Base-by-base conservation (phyloP, 2,113 vertebrate genomes). In the Channa maculata region DNA sequence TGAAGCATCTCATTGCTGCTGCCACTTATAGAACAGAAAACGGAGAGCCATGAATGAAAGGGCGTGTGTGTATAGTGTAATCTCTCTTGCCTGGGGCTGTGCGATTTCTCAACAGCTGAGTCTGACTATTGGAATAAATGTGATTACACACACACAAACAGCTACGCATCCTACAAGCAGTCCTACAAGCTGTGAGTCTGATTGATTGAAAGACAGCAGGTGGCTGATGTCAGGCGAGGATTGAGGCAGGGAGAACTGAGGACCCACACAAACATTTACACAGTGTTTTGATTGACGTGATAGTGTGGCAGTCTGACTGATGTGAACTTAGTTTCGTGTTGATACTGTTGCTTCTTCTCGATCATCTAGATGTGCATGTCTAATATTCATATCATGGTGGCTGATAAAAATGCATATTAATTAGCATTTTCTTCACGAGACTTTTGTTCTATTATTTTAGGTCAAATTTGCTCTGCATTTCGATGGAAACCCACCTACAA, bases 171-270 rank as follows among this genome's bases (percentile, higher is more conserved):
- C 49, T 24, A 24, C 24, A 45, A 70, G 51, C 53, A 62, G 36
- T 45, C 36, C 12, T 65, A 34, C 4, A 5, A 33, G 63, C 49
- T 55, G 33, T 24, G 81, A 61, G 51, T 65, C 6, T 82, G 79
- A 80, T 65, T 82, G 78, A 79, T 80, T 82, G 79, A 71, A 60
- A 68, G 87, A 83, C 65, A 77, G 51, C 82, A 86, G 84, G 78
- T 84, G 84, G 65, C 48, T n/a, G 59, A 84, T 61, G 69, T 82
- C 74, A 45, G 70, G 81, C 71, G 0, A 79, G 58, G 64, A 79
- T 63, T 61, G 62, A 1, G 43, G 71, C 75, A 75, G 78, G 54
- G 73, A 75, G 52, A 74, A 24, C 37, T 53, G 37, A 86, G 59
- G 54, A 68, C 69, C 45, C 7, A 45, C 58, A 64, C 57, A 46